phyloP scores from a whole-genome alignment of 2,888 invertebrate species.

The Drosophila yooni region DNA sequence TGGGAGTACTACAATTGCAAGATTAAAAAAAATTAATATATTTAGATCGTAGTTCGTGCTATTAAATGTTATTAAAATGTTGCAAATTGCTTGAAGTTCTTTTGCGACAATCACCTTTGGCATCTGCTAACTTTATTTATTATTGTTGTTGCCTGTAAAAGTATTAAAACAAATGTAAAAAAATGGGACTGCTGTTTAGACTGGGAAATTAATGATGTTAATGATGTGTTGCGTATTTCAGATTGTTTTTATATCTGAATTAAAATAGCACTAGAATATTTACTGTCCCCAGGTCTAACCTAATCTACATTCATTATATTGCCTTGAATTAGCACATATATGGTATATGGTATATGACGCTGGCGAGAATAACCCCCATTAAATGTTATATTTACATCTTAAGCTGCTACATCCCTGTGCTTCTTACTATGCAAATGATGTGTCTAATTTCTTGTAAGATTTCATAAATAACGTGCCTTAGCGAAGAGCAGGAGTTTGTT shows the following conservation, averaged over 20 bases:
- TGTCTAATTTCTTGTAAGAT: neutral
- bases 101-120: neutral
- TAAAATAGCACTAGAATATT: neutral
- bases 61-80: neutral
- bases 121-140: neutral
- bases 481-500: neutral
- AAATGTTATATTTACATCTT: neutral
- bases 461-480: neutral
- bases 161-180: too few relatives aligned
- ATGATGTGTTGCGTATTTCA: too few relatives aligned
- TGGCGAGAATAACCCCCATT: neutral
- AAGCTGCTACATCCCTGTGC: neutral
- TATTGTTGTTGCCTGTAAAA: neutral
- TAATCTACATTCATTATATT: neutral
- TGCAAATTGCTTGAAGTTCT: neutral
- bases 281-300: neutral
- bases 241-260: too few relatives aligned
- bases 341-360: neutral
- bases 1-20: conserved; percentile 1
- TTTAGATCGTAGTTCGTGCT: neutral
- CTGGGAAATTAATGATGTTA: too few relatives aligned
- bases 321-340: neutral
- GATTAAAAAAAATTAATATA: neutral
- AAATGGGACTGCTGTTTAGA: neutral
- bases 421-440: conserved; percentile 1